A percentile compares a stretch with the other conserved stretches of the same genome.
phyloP scores from a whole-genome alignment of 2,888 invertebrate genomes.

The Thecocarcelia acutangulata region DNA sequence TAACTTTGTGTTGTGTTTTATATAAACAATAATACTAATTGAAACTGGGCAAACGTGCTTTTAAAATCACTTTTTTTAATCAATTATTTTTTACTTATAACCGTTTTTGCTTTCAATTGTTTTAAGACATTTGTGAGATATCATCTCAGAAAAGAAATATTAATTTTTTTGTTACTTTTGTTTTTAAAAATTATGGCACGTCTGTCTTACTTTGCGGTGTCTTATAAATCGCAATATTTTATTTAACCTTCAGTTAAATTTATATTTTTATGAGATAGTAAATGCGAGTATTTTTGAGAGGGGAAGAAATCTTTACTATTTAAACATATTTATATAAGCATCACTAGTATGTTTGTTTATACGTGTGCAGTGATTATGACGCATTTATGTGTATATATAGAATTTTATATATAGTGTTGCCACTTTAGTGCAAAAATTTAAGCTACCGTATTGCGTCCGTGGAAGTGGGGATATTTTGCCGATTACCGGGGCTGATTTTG shows the following conservation, averaged over 20 bases:
- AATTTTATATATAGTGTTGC: no score
- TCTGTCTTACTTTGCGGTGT: slow-evolving; percentile 1
- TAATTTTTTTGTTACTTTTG: slow-evolving; percentile 14
- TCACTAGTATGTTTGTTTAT: no score
- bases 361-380: no score
- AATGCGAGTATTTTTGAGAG: not conserved
- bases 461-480: no score
- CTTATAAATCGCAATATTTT: slow-evolving; percentile 7
- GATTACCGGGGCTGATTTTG: no score
- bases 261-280: not conserved
- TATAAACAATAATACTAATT: not conserved
- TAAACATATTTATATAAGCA: no score
- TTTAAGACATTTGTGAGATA: slow-evolving; percentile 50
- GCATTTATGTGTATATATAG: no score
- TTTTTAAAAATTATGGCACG: slow-evolving; percentile 20
- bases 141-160: slow-evolving; percentile 44
- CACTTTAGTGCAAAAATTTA: no score
- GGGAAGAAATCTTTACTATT: no score
- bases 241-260: slow-evolving; percentile 43
- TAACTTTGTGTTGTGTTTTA: no score
- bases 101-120: slow-evolving; percentile 21
- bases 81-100: not conserved
- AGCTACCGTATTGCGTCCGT: no score
- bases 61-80: not conserved
- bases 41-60: slow-evolving; percentile 5